Conservation (phyloP, 2,797 vertebrate species). For the Carduelis carduelis region DNA sequence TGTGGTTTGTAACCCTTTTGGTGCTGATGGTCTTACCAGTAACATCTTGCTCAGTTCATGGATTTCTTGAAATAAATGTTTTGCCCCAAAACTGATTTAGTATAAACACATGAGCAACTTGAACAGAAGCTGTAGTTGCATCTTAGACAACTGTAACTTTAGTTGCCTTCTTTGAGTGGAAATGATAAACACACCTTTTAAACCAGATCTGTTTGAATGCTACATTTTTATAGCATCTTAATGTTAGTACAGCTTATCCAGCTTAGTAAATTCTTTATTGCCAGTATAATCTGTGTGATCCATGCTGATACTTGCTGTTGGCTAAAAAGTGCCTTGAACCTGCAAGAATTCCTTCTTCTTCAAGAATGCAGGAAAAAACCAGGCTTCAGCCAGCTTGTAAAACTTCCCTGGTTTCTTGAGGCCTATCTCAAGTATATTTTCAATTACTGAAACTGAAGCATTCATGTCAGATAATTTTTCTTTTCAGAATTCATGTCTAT, state of each 20-base stretch:
- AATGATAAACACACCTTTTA: neutral
- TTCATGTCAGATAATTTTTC: neutral
- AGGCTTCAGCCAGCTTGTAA: neutral
- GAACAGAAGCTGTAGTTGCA: neutral
- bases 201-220: neutral
- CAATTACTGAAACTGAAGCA: neutral
- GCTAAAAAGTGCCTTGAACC: neutral
- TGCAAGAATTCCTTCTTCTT: neutral
- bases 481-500: neutral
- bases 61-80: neutral
- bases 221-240: neutral
- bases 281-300: neutral
- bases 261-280: neutral
- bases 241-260: neutral
- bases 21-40: conserved; percentile 8
- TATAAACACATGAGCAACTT: neutral
- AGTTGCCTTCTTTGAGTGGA: neutral
- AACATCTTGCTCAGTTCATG: conserved; percentile 6
- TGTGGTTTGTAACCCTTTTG: conserved; percentile 10
- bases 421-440: neutral
- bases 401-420: neutral
- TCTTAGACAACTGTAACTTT: neutral
- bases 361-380: neutral
- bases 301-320: neutral
- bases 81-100: neutral